Evolutionary conservation across 1,140 invertebrate species (phyloP), one percentile per base, ranked within the genome.

Genomic region (Apis dorsata): DNA sequence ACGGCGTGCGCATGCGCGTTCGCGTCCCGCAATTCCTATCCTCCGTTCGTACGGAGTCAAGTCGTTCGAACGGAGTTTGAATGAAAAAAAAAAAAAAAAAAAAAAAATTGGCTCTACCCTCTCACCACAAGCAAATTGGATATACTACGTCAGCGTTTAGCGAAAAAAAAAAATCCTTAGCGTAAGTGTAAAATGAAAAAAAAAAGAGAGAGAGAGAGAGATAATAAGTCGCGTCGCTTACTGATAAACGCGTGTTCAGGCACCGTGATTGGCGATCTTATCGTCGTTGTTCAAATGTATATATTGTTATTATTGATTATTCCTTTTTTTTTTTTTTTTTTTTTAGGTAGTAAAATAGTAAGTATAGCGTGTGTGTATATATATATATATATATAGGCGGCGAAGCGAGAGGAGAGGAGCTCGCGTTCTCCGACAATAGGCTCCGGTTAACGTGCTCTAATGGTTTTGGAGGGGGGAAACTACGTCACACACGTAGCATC

Each of bases 51-150:
- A 83, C 87, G 34, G 34, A 17, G 60, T 90, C 89, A 91, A 84
- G 63, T 34, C 90, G 89, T 88, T 44, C 89, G 89, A 92, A 91
- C 91, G 92, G 24, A 44, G 34, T 90, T 21, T 68, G 82, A 90
- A 88, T 91, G 21, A 4, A 60, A 70, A 78, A 69, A 76, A 53
- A 81, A 87, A 86, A 73, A 70, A 78, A 68, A 81, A 60, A 81
- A 87, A 86, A 73, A 72, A 88, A 84, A 93, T 92, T 93, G 90
- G 86, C 89, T 92, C 90, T 92, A 93, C 92, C 91, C 92, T 92
- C 92, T 92, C 91, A 93, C 92, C 92, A 92, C 83, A 93, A 93
- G 91, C 92, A 92, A 86, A 85, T 91, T 91, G 91, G 88, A 91
- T 93, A 92, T 90, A 91, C 90, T 92, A 91, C 85, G 81, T 90